Conservation (phyloP, 2,797 vertebrate genomes). For the Tangara arthus region DNA sequence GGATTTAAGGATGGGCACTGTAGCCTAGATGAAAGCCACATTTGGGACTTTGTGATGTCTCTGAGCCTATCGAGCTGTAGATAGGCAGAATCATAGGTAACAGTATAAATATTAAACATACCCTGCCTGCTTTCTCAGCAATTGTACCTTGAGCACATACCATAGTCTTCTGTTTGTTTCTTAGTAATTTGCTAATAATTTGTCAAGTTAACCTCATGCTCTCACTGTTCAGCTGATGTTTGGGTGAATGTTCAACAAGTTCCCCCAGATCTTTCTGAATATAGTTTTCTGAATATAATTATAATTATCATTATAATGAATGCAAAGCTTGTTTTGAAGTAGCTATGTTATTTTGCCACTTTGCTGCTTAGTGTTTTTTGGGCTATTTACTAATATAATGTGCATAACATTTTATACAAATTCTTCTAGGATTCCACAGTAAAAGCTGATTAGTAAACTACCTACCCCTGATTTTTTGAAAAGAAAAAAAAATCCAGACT, state of each 20-base stretch:
- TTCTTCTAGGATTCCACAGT: background rate
- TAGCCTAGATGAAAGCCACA: background rate
- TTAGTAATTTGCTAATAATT: background rate
- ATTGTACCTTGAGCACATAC: background rate
- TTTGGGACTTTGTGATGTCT: background rate
- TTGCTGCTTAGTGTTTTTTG: background rate
- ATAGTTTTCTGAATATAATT: background rate
- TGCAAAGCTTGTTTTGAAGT: background rate
- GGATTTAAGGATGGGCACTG: background rate
- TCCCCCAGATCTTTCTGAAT: background rate
- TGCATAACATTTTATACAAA: background rate
- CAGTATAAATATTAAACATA: background rate
- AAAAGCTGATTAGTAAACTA: background rate
- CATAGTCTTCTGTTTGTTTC: background rate
- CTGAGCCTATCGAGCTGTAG: background rate
- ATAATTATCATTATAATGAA: background rate
- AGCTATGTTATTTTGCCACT: background rate
- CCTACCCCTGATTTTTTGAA: background rate
- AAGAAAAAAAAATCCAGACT: background rate
- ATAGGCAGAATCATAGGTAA: background rate
- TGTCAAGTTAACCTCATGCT: background rate
- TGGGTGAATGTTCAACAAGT: background rate
- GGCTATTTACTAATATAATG: background rate
- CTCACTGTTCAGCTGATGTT: background rate
- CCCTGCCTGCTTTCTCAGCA: background rate